Conservation (phyloP, 1,140 invertebrate species). For the Drosophila athabasca region DNA sequence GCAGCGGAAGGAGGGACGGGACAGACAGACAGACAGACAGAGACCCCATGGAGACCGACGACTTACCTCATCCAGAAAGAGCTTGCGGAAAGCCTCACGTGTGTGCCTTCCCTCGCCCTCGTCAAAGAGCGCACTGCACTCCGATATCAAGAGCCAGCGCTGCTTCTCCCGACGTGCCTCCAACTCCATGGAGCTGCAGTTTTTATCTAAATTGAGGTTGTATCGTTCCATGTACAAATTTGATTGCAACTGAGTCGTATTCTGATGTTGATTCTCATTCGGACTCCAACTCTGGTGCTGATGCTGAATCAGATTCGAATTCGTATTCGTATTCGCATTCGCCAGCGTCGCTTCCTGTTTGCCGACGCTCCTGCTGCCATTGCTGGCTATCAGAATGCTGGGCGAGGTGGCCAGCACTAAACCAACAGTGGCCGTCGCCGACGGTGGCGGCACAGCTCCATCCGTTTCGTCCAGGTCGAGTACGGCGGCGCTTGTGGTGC, state of each 20-base stretch:
- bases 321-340: slow-evolving; percentile 9
- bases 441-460: slow-evolving; percentile 17
- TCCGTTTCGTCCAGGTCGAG: slow-evolving; percentile 42
- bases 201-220: slow-evolving; percentile 83
- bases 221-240: slow-evolving; percentile 81
- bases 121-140: slow-evolving; percentile 80
- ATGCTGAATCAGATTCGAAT: slow-evolving; percentile 5
- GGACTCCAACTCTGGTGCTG: slow-evolving; percentile 2
- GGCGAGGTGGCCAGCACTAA: slow-evolving; percentile 49
- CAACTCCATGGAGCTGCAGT: slow-evolving; percentile 83
- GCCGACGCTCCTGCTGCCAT: slow-evolving; percentile 25
- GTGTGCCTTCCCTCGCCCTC: slow-evolving; percentile 83
- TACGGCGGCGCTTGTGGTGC: slow-evolving; percentile 37
- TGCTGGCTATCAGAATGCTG: slow-evolving; percentile 64
- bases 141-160: slow-evolving; percentile 83
- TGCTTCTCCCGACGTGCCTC: slow-evolving; percentile 82
- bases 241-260: slow-evolving; percentile 50
- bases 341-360: slow-evolving; percentile 56
- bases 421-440: neutral
- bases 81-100: slow-evolving; percentile 78
- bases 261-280: slow-evolving; percentile 52
- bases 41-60: neutral
- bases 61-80: slow-evolving; percentile 80
- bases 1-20: neutral
- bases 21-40: too few species aligned